Evolutionary conservation across 2,888 invertebrate species (phyloP), one percentile per base, ranked within the genome.

Genomic region (Callosobruchus maculatus): DNA sequence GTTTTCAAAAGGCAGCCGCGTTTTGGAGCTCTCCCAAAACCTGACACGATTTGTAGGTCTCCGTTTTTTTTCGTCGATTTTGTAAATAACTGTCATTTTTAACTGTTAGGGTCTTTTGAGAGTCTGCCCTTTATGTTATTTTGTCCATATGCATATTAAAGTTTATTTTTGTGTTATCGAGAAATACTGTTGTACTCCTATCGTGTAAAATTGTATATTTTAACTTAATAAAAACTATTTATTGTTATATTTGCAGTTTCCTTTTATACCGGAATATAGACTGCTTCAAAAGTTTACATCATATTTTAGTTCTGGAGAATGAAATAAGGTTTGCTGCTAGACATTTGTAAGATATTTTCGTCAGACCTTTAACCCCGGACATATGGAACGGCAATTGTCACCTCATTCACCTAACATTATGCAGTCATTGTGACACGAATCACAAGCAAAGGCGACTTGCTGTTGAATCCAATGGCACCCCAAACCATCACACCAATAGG

Each of bases 21-120:
- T 87, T 87, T 82, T 87, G 87, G 87, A 87, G 85, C 77, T 81
- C 83, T 71, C 82, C 85, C 20, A 84, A 84, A 82, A 80, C 78
- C 68, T 81, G 78, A 78, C 22, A 22, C 22, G 20, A 7, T 22
- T 4, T 21, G 22, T 68, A 68, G 20, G n/a, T n/a, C n/a, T n/a
- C n/a, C 21, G 20, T 68, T 20, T 68, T 22, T 21, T 68, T 9
- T n/a, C 2, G 9, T 2, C 3, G 9, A 67, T 20, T 4, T 1
- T 68, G 68, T 68, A 68, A 68, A 68, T 68, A 68, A 49, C 5
- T 18, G 9, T 21, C 2, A 67, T 67, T 2, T 67, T 20, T 67
- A 67, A 2, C 67, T 4, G 21, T 20, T 72, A 68, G 72, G 69
- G 72, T 31, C 72, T 72, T 72, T 21, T 68, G 22, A 68, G 9